Evolutionary conservation across 2,797 vertebrate species (phyloP).

Genomic region (Xerus rutilus): DNA sequence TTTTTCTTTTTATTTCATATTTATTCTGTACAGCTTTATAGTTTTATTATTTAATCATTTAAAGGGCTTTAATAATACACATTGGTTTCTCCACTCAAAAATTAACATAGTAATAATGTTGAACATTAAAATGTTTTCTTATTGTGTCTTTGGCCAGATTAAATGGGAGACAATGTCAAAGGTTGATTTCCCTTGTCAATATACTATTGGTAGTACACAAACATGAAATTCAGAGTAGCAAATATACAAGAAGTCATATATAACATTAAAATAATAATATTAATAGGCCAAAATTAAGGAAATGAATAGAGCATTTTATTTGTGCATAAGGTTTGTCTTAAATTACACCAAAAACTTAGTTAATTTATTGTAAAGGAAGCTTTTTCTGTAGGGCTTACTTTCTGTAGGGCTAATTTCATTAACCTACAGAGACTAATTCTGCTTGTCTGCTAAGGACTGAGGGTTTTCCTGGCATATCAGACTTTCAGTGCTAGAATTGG

Average conservation of each 20-base stretch:
- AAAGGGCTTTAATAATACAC: too few relatives aligned
- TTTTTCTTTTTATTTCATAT: too few relatives aligned
- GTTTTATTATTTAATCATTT: too few relatives aligned
- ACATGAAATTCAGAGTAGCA: background rate
- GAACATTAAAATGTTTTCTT: background rate
- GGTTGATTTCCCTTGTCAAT: background rate
- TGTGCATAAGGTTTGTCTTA: background rate
- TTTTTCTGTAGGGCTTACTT: constrained; percentile 1
- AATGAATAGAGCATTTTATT: background rate
- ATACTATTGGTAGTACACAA: background rate
- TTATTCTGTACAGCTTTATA: too few relatives aligned
- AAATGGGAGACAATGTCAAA: background rate
- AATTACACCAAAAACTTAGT: background rate
- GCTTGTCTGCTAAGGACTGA: background rate
- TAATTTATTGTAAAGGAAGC: background rate
- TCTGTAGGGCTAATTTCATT: background rate
- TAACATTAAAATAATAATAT: background rate
- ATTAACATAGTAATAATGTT: too few relatives aligned
- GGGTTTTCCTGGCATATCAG: background rate
- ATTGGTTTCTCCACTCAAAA: too few relatives aligned
- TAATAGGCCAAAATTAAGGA: background rate
- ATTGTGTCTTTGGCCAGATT: background rate
- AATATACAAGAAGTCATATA: background rate
- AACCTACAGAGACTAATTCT: background rate
- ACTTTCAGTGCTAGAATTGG: background rate